Evolutionary conservation across 1,140 invertebrate species (phyloP), one percentile per base, ranked within the genome.

Genomic region (Drosophila seguyi): DNA sequence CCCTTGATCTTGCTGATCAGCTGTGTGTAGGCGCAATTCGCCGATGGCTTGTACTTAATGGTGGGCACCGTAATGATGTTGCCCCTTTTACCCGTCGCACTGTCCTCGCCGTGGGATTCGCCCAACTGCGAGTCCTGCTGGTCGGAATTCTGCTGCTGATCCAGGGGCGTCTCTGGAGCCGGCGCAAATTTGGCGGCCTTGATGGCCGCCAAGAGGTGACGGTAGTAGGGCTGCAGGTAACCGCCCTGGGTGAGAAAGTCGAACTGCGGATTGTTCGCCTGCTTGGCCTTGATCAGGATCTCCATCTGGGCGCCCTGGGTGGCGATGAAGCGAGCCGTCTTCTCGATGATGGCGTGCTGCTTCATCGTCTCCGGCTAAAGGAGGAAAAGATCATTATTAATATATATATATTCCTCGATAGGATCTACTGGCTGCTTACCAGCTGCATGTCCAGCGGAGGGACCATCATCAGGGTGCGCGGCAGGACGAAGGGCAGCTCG

Each of bases 271-370:
- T 99, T 99, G 78, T 96, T 96, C 0, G 97, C 95, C 93, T 99
- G 99, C 93, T 99, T 99, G 10, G 98, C 97, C 94, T 99, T 99
- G 60, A 99, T 96, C 0, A 99, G 94, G 58, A 99, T 99, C 94
- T 99, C 99, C 98, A 99, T 99, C 94, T 99, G 99, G 34, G 95
- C 94, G 1, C 98, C 99, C 93, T 99, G 98, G 45, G 95, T 94
- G 67, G 97, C 96, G 73, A 99, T 98, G 93, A 99, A 99, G 53
- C 95, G 93, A 0, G 99, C 98, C 1, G 99, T 99, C 93, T 98
- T 99, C 91, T 99, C 98, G 87, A 99, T 99, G 57, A 99, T 97
- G 6, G 97, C 96, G 93, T 99, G 97, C 77, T 97, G 95, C 91
- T 99, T 99, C 83, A 96, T 95, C 7, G 96, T 97, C 75, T 96